Evolutionary conservation across 2,888 invertebrate genomes (phyloP).

Genomic region (Athalia circularis): DNA sequence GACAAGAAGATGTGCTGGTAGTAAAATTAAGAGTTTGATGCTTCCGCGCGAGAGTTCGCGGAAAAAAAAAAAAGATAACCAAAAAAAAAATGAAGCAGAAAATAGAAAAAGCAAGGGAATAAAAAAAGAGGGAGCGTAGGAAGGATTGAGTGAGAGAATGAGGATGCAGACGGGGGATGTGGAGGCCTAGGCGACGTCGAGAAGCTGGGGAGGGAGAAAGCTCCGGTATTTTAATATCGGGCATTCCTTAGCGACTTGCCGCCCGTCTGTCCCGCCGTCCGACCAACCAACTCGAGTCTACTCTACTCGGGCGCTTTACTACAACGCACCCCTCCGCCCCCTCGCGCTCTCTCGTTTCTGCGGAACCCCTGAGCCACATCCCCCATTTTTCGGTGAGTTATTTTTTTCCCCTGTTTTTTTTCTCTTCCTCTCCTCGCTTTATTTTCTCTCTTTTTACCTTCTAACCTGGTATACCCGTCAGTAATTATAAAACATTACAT

Average conservation of each 20-base stretch:
- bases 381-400: background rate
- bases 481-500: conserved; percentile 52
- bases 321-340: conserved; percentile 38
- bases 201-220: conserved; percentile 62
- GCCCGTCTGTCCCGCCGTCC: conserved; percentile 68
- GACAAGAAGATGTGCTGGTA: background rate
- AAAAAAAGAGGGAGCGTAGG: background rate
- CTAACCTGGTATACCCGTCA: conserved; percentile 34
- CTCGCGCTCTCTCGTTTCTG: conserved; percentile 14
- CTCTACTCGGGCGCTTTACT: conserved; percentile 46
- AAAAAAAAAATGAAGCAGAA: background rate
- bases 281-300: conserved; percentile 52
- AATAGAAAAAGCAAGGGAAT: background rate
- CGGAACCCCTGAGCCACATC: background rate
- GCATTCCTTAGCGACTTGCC: conserved; percentile 70
- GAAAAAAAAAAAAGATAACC: background rate
- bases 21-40: background rate
- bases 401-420: too few relatives aligned
- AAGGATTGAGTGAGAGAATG: conserved; percentile 42
- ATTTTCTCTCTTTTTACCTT: background rate
- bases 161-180: conserved; percentile 49
- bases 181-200: conserved; percentile 41
- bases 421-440: background rate
- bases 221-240: conserved; percentile 73
- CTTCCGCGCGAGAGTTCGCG: background rate